phyloP scores from a whole-genome alignment of 2,113 vertebrate genomes.

The Pelodiscus sinensis region DNA sequence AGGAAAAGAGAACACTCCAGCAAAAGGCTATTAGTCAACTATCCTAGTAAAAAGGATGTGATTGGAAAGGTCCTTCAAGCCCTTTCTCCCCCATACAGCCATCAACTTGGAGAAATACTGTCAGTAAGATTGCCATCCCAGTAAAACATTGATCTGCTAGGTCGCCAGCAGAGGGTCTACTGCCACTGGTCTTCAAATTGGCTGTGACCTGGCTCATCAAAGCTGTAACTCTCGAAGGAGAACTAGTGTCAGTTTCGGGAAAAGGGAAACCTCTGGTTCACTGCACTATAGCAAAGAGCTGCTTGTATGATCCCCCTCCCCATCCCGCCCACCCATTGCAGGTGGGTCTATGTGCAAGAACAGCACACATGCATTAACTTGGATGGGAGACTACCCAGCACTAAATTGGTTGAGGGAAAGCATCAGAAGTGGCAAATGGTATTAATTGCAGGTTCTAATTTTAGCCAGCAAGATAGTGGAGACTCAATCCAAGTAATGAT shows the following conservation, averaged over 20 bases:
- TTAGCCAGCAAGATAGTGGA: background rate
- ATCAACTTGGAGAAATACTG: background rate
- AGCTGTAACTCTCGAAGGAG: background rate
- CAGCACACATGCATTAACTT: background rate
- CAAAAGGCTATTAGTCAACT: rapidly evolving
- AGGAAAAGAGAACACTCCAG: background rate
- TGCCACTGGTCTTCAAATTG: background rate
- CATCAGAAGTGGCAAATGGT: background rate
- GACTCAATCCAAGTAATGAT: background rate
- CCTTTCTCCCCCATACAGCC: background rate
- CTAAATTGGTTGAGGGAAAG: background rate
- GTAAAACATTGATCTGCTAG: background rate
- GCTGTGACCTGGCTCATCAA: background rate
- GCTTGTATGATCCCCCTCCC: background rate
- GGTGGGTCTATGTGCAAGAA: background rate
- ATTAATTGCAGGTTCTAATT: background rate
- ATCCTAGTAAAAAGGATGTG: background rate
- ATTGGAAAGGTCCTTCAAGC: background rate
- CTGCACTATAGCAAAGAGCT: background rate
- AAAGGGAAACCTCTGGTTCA: background rate
- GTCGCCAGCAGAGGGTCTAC: background rate
- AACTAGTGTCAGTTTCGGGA: background rate
- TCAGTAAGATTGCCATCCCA: background rate
- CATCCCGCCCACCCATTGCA: background rate
- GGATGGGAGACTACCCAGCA: background rate